Conservation (phyloP, 2,113 vertebrate species). For the Haemorhous mexicanus region DNA sequence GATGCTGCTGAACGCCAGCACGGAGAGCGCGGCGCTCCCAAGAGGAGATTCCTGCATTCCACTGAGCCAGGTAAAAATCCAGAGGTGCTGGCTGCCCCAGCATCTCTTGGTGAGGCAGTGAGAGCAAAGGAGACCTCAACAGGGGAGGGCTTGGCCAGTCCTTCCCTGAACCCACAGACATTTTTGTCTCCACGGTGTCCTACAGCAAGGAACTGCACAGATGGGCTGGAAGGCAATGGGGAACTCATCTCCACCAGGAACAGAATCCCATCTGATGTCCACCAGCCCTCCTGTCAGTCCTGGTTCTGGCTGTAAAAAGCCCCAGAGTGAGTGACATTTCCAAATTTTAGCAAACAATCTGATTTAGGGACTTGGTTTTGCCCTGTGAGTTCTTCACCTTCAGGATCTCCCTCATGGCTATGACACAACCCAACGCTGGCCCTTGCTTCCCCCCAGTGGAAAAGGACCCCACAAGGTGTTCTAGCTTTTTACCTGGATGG, state of each 20-base stretch:
- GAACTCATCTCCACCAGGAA: neutral
- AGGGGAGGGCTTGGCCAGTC: neutral
- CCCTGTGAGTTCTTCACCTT: no score
- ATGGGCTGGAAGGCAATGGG: neutral
- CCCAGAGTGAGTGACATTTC: no score
- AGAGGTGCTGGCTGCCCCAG: neutral
- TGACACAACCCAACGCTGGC: no score
- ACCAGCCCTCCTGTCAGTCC: neutral
- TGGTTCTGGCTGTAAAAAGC: no score
- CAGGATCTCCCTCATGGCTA: no score
- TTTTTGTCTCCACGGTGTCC: neutral
- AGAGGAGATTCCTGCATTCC: neutral
- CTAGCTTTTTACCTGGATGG: neutral
- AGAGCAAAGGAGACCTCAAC: neutral
- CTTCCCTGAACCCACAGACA: neutral
- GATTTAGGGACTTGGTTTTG: no score
- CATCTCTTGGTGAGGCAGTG: neutral
- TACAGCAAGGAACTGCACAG: rapidly evolving
- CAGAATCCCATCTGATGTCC: neutral
- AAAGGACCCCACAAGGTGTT: neutral
- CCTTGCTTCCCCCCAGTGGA: no score
- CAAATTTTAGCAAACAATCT: no score
- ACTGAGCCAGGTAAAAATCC: neutral
- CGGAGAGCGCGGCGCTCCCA: neutral
- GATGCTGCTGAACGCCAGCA: rapidly evolving